phyloP scores from a whole-genome alignment of 2,797 vertebrate species.

The Sebastes oblongus region DNA sequence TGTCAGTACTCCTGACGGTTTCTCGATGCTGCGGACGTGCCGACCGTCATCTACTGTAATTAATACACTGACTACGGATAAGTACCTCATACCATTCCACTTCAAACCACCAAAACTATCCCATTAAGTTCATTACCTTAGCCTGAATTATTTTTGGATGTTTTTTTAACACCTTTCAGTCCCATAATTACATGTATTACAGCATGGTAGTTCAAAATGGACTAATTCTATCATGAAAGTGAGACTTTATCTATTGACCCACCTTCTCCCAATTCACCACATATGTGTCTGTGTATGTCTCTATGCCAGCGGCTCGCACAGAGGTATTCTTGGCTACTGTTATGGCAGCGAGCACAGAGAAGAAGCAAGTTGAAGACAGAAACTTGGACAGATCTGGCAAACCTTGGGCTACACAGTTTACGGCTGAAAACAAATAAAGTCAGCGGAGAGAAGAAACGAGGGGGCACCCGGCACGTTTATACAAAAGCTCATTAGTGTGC shows the following conservation, averaged over 20 bases:
- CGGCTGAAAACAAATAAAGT: constrained; percentile 63
- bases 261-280: background rate
- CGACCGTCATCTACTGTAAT: too few relatives aligned
- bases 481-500: constrained; percentile 58
- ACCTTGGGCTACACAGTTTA: constrained; percentile 50
- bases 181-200: background rate
- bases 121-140: background rate
- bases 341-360: constrained; percentile 49
- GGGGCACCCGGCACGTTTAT: constrained; percentile 35
- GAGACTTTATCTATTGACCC: background rate
- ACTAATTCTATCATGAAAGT: background rate
- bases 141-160: too few relatives aligned
- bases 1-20: too few relatives aligned
- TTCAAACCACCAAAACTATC: too few relatives aligned
- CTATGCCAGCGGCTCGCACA: constrained; percentile 35
- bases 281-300: background rate
- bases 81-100: too few relatives aligned
- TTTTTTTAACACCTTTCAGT: background rate
- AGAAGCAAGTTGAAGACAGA: constrained; percentile 62
- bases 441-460: constrained; percentile 41
- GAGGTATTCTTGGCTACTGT: constrained; percentile 65
- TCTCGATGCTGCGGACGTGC: too few relatives aligned
- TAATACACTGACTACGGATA: too few relatives aligned
- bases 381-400: constrained; percentile 52
- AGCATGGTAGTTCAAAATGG: background rate